Conservation (phyloP, 2,113 vertebrate species). For the Gasterosteus nipponicus region DNA sequence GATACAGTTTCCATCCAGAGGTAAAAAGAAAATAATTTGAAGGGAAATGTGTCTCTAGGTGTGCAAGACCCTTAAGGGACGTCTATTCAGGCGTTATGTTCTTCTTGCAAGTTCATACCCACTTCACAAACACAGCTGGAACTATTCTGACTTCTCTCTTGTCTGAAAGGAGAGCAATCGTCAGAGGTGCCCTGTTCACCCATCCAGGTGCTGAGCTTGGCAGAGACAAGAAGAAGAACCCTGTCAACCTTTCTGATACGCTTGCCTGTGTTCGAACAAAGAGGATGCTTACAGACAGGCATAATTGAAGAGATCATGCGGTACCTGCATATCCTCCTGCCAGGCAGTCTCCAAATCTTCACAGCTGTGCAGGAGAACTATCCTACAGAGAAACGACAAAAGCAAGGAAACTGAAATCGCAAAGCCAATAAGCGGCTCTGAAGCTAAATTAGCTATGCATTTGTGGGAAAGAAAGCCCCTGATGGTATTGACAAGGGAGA, state of each 20-base stretch:
- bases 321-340: constrained; percentile 70
- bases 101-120: constrained; percentile 42
- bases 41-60: constrained; percentile 55
- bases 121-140: constrained; percentile 62
- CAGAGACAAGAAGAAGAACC: constrained; percentile 61
- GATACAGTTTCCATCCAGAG: constrained; percentile 47
- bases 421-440: constrained; percentile 68
- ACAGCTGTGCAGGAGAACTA: constrained; percentile 73
- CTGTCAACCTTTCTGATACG: constrained; percentile 69
- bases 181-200: constrained; percentile 62
- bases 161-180: constrained; percentile 54
- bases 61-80: constrained; percentile 44
- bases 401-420: constrained; percentile 67
- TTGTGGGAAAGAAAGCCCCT: constrained; percentile 75
- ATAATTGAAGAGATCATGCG: constrained; percentile 71
- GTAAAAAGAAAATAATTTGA: constrained; percentile 56
- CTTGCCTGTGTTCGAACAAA: constrained; percentile 68
- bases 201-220: constrained; percentile 73
- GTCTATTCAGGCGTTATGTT: constrained; percentile 34
- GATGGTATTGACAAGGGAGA: constrained; percentile 69
- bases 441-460: constrained; percentile 73
- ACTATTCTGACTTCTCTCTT: constrained; percentile 57
- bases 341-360: constrained; percentile 66
- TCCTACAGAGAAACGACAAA: constrained; percentile 69
- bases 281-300: constrained; percentile 62